Percentiles rank a stretch among this genome's conserved stretches.
Conservation (phyloP, 64 coral and sea anemone species). For the Cladopsammia gracilis region DNA sequence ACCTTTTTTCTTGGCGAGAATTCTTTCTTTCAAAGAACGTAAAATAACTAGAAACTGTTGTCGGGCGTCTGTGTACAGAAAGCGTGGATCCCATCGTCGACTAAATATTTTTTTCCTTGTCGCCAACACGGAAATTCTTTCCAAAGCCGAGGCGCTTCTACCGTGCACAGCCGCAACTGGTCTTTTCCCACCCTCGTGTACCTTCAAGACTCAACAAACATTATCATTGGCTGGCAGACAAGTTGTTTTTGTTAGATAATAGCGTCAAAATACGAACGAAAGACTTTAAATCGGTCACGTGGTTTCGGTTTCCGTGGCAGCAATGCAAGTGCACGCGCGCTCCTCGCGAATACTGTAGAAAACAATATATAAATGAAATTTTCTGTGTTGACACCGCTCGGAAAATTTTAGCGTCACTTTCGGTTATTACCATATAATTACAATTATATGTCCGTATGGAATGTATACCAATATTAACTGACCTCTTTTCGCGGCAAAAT, state of each 20-base stretch:
- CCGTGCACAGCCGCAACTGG: background rate
- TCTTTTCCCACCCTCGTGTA: slow-evolving; percentile 17
- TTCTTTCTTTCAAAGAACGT: background rate
- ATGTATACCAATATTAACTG: background rate
- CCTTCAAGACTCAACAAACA: background rate
- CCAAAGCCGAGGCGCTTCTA: background rate
- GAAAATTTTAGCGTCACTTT: slow-evolving; percentile 1
- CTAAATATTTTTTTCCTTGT: too few relatives aligned
- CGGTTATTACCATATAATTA: background rate
- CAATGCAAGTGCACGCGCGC: background rate
- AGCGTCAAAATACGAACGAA: background rate
- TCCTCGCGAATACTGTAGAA: background rate
- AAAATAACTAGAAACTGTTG: background rate
- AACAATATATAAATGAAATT: background rate
- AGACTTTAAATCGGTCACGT: background rate
- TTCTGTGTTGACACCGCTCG: background rate
- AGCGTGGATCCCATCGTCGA: background rate
- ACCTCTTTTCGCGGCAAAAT: background rate
- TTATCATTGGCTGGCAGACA: background rate
- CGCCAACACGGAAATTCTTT: background rate
- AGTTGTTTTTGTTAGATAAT: background rate
- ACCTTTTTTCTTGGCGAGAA: background rate
- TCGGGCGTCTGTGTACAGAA: background rate
- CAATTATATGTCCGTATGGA: background rate
- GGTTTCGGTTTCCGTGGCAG: background rate